phyloP scores from a whole-genome alignment of 1,140 invertebrate genomes.

The Rhopalosiphum padi region DNA sequence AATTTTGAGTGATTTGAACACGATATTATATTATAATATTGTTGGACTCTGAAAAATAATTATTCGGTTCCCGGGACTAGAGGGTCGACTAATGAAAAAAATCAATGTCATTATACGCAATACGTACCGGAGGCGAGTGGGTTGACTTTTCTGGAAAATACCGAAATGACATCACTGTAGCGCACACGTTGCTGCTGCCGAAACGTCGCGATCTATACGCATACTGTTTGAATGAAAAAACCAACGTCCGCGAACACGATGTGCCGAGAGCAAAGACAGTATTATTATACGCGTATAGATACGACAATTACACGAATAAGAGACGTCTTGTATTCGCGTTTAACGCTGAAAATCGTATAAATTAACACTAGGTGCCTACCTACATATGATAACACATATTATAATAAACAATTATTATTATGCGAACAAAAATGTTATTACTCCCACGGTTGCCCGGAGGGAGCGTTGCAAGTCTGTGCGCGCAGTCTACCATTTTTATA shows the following conservation, averaged over 20 bases:
- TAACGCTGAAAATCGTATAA: background rate
- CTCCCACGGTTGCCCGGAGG: background rate
- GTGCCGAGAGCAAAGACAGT: background rate
- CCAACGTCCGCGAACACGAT: background rate
- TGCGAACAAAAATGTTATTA: background rate
- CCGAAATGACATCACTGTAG: background rate
- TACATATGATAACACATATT: background rate
- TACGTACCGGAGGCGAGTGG: background rate
- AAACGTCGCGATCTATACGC: background rate
- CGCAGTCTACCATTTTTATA: background rate
- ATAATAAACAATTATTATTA: background rate
- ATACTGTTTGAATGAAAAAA: background rate
- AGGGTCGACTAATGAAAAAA: background rate
- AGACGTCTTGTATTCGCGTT: background rate
- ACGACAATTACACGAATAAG: background rate
- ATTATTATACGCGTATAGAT: background rate
- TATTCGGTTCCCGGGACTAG: background rate
- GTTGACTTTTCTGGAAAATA: background rate
- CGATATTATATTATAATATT: background rate
- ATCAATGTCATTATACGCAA: background rate
- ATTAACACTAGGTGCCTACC: background rate
- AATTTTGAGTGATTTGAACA: background rate
- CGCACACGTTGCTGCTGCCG: background rate
- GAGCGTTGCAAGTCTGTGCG: background rate
- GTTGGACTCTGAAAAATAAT: background rate